Percentiles rank a stretch among this genome's conserved stretches.
Evolutionary conservation across 37 sponge, comb jelly and placozoan species (phyloP).

Genomic region (Mnemiopsis leidyi): DNA sequence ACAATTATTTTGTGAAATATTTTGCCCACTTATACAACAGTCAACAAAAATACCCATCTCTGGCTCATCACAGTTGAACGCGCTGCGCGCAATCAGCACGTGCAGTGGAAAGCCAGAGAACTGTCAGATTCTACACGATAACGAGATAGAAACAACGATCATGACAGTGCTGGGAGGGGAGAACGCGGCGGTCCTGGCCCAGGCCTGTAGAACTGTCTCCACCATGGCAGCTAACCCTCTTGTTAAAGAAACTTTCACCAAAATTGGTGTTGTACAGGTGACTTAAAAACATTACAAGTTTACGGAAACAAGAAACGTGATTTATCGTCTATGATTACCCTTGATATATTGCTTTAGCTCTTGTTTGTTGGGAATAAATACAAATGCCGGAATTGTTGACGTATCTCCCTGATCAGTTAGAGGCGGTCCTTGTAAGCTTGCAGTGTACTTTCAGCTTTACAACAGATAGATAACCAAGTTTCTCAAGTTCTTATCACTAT

Average conservation of each 20-base stretch:
- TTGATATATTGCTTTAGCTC: not conserved
- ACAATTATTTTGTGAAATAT: too few species aligned
- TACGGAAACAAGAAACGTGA: too few species aligned
- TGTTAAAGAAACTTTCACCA: conserved; percentile 13
- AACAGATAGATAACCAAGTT: too few species aligned
- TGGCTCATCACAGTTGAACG: conserved; percentile 32
- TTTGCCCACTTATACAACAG: too few species aligned
- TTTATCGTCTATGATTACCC: not conserved
- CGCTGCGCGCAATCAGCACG: conserved; percentile 4
- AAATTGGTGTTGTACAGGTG: not conserved
- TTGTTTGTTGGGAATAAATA: not conserved
- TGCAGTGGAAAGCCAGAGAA: not conserved
- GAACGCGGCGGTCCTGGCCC: not conserved
- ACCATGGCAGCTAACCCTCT: conserved; percentile 10
- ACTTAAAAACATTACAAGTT: too few species aligned
- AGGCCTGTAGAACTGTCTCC: conserved; percentile 24
- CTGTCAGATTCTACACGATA: conserved; percentile 37
- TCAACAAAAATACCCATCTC: too few species aligned
- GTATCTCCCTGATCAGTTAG: too few species aligned
- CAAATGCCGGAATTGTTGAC: too few species aligned
- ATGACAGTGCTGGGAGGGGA: conserved; percentile 5
- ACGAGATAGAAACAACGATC: not conserved
- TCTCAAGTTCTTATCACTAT: too few species aligned
- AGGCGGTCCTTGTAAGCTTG: too few species aligned
- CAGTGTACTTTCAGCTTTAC: too few species aligned